Conservation (phyloP, 2,888 invertebrate species). For the Tetanocera ferruginea region DNA sequence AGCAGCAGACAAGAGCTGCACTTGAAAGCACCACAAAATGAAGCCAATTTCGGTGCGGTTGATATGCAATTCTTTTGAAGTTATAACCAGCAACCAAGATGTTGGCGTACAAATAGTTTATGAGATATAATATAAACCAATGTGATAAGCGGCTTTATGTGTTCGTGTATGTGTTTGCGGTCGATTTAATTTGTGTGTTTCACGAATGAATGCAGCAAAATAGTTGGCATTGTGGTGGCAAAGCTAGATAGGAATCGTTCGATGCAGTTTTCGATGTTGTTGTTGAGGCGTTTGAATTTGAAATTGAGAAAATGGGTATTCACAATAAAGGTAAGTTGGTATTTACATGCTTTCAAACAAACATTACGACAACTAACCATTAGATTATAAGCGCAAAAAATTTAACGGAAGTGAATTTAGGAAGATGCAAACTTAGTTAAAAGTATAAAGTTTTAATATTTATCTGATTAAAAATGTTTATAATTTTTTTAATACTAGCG, state of each 20-base stretch:
- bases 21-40: slow-evolving; percentile 3
- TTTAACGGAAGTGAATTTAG: too few species aligned
- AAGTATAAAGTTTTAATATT: too few species aligned
- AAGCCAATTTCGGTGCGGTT: not conserved
- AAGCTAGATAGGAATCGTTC: not conserved
- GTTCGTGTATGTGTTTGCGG: not conserved
- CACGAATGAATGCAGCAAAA: slow-evolving; percentile 16
- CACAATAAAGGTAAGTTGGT: too few species aligned
- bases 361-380: too few species aligned
- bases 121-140: not conserved
- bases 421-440: too few species aligned
- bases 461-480: not conserved
- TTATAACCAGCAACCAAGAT: not conserved
- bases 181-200: slow-evolving; percentile 16
- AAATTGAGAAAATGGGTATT: not conserved
- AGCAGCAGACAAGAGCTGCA: not conserved
- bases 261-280: not conserved
- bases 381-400: too few species aligned
- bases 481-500: too few species aligned
- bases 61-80: not conserved
- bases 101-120: not conserved
- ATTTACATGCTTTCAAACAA: too few species aligned
- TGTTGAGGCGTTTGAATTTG: not conserved
- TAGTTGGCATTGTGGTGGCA: slow-evolving; percentile 16
- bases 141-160: not conserved